Evolutionary conservation across 2,113 vertebrate species (phyloP).

Genomic region (Colius striatus): DNA sequence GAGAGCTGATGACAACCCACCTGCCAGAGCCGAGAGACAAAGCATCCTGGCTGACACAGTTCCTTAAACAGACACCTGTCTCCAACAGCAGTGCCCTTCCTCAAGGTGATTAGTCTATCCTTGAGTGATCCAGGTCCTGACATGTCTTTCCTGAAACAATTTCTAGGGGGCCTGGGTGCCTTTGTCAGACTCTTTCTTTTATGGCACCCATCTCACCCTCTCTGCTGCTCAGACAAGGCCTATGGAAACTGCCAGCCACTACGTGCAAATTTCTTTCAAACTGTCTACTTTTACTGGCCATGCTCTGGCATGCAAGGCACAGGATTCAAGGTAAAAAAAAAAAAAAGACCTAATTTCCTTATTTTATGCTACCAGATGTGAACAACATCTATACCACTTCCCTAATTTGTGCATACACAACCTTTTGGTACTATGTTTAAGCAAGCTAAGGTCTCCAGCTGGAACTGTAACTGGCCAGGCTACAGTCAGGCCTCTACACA

Average conservation of each 20-base stretch:
- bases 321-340: neutral
- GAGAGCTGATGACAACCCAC: neutral
- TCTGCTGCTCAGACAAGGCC: neutral
- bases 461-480: neutral
- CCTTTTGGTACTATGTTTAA: neutral
- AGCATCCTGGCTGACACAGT: neutral
- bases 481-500: accelerated
- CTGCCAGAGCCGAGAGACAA: neutral
- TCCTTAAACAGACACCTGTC: neutral
- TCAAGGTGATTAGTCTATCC: neutral
- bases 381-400: neutral
- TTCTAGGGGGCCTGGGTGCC: neutral
- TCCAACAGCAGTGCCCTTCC: neutral
- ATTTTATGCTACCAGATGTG: neutral
- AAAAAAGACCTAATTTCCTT: neutral
- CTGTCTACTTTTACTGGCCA: neutral
- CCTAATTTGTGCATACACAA: neutral
- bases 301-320: neutral
- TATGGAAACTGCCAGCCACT: neutral
- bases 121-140: neutral
- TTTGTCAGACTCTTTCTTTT: neutral
- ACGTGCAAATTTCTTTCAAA: neutral
- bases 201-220: neutral
- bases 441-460: neutral
- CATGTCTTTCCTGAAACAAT: neutral